phyloP scores from a whole-genome alignment of 2,888 invertebrate genomes.

The Lomographa bimaculata region DNA sequence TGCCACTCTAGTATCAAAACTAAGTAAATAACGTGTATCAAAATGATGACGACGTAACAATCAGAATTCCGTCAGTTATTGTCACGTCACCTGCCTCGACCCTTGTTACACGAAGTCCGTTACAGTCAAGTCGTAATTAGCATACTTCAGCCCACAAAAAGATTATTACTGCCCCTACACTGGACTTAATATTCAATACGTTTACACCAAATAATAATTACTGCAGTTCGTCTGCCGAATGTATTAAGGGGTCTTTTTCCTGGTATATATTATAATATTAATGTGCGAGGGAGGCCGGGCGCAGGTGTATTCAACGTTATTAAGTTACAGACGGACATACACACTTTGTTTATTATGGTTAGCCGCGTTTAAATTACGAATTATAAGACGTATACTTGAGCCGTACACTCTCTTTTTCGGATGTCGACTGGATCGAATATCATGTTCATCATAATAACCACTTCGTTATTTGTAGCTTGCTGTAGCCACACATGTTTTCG shows the following conservation, averaged over 20 bases:
- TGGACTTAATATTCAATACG: slow-evolving; percentile 74
- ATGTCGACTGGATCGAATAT: neutral
- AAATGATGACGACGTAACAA: slow-evolving; percentile 45
- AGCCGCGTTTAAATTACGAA: slow-evolving; percentile 54
- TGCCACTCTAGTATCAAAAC: too few relatives aligned
- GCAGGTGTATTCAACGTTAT: slow-evolving; percentile 72
- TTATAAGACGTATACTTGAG: slow-evolving; percentile 49
- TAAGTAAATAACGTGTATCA: too few relatives aligned
- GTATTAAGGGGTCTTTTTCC: slow-evolving; percentile 66
- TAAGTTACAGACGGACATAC: slow-evolving; percentile 66
- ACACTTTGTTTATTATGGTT: slow-evolving; percentile 60
- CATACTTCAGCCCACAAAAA: slow-evolving; percentile 70
- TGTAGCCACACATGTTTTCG: too few relatives aligned
- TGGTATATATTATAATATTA: slow-evolving; percentile 74
- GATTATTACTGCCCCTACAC: slow-evolving; percentile 64
- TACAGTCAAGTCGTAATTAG: slow-evolving; percentile 56
- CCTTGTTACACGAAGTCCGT: slow-evolving; percentile 50
- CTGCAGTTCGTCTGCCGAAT: slow-evolving; percentile 65
- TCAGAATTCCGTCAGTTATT: slow-evolving; percentile 66
- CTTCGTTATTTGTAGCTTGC: too few relatives aligned
- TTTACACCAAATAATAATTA: slow-evolving; percentile 81
- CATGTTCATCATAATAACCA: neutral
- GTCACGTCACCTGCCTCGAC: slow-evolving; percentile 63
- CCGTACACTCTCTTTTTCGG: slow-evolving; percentile 19
- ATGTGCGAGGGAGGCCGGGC: slow-evolving; percentile 54